Evolutionary conservation across 2,888 invertebrate genomes (phyloP), one percentile per base, ranked within the genome.

Genomic region (Standfussiana lucernea): DNA sequence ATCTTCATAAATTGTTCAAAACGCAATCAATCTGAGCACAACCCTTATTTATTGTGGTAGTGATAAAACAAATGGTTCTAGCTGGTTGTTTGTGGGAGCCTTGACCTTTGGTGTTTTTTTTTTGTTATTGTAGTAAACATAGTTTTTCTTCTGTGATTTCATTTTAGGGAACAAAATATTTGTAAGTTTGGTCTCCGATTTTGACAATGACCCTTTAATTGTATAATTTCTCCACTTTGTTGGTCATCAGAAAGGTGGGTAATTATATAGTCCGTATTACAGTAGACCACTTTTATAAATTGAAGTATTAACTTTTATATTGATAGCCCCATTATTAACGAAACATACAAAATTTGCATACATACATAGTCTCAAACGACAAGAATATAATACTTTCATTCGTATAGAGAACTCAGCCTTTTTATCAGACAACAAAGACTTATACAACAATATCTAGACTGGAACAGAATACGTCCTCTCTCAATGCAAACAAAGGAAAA

Each of bases 1-100:
- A 86, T 90, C 89, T 89, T 86, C 89, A 90, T 89, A 90, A 90
- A 89, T 86, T 86, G 83, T 79, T 86, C 84, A 85, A 78, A 86
- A 83, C 72, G 69, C 79, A 82, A 89, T 90, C 88, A 89, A 86
- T 90, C 86, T 86, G 50, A 59, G 64, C 64, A 40, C 79, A 76
- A 73, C 76, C 84, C 81, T 85, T 82, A 85, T 88, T 89, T 89
- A 88, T 87, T 45, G 75, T 80, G 32, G 62, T 59, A 75, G 82
- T 77, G 86, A 89, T 88, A 84, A 82, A 82, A 80, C 77, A 81
- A 80, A 88, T 86, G 71, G 70, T 72, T 84, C 56, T 59, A 69
- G n/a, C 81, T 67, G 40, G 35, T 71, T 72, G 71, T 79, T 59
- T 61, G n/a, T 28, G 10, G 45, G 65, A 24, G 13, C 75, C 75